These are phyloP conservation scores for Drosophila suboccidentalis DNA, from an alignment of 2,888 invertebrate genomes.

Conservation along the genomic window DNA sequence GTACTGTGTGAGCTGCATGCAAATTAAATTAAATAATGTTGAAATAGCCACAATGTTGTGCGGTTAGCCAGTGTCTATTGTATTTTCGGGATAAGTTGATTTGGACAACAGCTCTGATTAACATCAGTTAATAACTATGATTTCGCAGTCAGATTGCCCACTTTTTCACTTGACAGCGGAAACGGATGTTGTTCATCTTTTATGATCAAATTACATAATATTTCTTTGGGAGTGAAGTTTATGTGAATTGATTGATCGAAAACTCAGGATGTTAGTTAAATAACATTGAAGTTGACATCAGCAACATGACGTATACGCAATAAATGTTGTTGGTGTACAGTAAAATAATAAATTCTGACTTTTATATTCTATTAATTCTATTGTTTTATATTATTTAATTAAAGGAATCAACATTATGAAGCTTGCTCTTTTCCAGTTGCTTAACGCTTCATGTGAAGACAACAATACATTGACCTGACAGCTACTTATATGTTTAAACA, in stretches of 20 bases:
- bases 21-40: conserved; percentile 49
- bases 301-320: conserved; percentile 6
- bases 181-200: conserved; percentile 37
- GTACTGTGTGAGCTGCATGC: conserved; percentile 41
- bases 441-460: conserved; percentile 17
- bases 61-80: conserved; percentile 5
- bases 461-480: conserved; percentile 24
- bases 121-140: conserved; percentile 4
- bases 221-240: neutral
- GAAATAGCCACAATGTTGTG: conserved; percentile 18
- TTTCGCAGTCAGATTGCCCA: neutral
- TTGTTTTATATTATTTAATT: conserved; percentile 46
- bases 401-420: conserved; percentile 2
- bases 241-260: neutral
- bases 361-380: conserved; percentile 3
- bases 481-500: conserved; percentile 67
- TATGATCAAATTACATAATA: conserved; percentile 1
- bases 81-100: conserved; percentile 5
- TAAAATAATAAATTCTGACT: neutral
- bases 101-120: conserved; percentile 30
- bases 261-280: neutral
- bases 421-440: conserved; percentile 1
- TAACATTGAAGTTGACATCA: neutral
- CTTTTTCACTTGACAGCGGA: conserved; percentile 7
- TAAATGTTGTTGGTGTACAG: neutral